Evolutionary conservation across 2,888 invertebrate genomes (phyloP), one percentile per base, ranked within the genome.

Genomic region (Minunthozetes semirufus): DNA sequence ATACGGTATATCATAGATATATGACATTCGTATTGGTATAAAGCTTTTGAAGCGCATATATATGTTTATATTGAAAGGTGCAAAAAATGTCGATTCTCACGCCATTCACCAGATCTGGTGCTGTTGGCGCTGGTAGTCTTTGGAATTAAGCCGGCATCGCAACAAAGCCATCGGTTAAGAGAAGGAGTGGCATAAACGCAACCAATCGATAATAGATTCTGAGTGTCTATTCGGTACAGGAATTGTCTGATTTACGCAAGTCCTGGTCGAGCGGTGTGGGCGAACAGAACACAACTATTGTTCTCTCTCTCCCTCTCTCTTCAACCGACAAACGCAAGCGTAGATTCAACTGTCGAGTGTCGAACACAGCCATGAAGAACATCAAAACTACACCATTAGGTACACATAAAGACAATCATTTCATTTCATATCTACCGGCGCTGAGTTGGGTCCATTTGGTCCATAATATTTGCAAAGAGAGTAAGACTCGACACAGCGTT

Each of bases 171-270:
- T 6, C 59, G 59, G 27, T 11, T 11, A 8, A 8, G 38, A n/a
- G 66, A 66, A 38, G 66, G 66, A 38, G 66, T 38, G 66, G 66
- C 38, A 38, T 1, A 33, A n/a, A 15, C 38, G n/a, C 66, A 66
- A 33, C 66, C 66, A 66, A 66, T 66, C 66, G 66, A 66, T 66
- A 66, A 66, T 66, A 33, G 66, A 66, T 66, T 38, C 66, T 38
- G 11, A 11, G 8, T 66, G 38, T 66, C 33, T 66, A 66, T 66
- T 29, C 33, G 66, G 17, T 33, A 29, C 1, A 38, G 4, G 9
- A 27, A 13, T 19, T 8, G 11, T 29, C n/a, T 3, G n/a, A 33
- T 63, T 29, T 38, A 38, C 66, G 66, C 66, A 66, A 38, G 66
- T 66, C 27, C n/a, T 29, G 27, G n/a, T 17, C n/a, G 15, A 66